Evolutionary conservation across 2,113 vertebrate genomes (phyloP).

Genomic region (Syngnathus floridae): DNA sequence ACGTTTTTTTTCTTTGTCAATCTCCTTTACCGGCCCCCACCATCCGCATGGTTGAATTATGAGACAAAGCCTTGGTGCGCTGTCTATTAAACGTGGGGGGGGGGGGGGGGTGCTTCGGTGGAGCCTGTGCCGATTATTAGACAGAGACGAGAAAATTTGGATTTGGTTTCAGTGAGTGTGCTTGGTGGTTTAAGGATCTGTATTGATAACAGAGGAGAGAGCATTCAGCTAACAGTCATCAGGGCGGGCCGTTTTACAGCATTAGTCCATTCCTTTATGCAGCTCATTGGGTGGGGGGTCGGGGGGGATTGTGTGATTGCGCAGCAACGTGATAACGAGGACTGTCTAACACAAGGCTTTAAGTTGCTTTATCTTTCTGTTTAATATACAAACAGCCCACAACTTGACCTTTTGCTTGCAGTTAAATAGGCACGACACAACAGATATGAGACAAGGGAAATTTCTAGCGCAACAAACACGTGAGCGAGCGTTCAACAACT

Average conservation of each 20-base stretch:
- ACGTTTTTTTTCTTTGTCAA: conserved; percentile 19
- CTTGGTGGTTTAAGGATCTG: conserved; percentile 46
- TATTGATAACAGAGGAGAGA: conserved; percentile 39
- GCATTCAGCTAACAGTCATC: conserved; percentile 41
- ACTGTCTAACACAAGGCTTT: conserved; percentile 40
- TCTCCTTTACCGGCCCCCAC: conserved; percentile 3
- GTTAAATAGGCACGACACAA: conserved; percentile 52
- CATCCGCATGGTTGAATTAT: conserved; percentile 37
- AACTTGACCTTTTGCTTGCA: conserved; percentile 65
- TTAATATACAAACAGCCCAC: conserved; percentile 39
- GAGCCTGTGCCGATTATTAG: conserved; percentile 21
- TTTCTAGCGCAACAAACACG: conserved; percentile 3
- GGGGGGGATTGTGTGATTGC: conserved; percentile 4
- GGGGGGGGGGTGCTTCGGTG: conserved; percentile 2
- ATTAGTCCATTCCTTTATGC: conserved; percentile 11
- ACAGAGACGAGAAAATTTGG: conserved; percentile 24
- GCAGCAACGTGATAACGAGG: conserved; percentile 8
- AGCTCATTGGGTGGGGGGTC: conserved; percentile 7
- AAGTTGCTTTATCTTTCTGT: conserved; percentile 47
- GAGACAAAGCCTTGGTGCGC: conserved; percentile 43
- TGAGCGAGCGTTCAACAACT: conserved; percentile 24
- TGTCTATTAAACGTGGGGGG: conserved; percentile 50
- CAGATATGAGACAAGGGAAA: conserved; percentile 21
- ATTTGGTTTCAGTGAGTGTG: conserved; percentile 28
- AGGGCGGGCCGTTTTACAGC: conserved; percentile 26